Evolutionary conservation across 2,113 vertebrate genomes (phyloP).

Genomic region (Leptodactylus fuscus): DNA sequence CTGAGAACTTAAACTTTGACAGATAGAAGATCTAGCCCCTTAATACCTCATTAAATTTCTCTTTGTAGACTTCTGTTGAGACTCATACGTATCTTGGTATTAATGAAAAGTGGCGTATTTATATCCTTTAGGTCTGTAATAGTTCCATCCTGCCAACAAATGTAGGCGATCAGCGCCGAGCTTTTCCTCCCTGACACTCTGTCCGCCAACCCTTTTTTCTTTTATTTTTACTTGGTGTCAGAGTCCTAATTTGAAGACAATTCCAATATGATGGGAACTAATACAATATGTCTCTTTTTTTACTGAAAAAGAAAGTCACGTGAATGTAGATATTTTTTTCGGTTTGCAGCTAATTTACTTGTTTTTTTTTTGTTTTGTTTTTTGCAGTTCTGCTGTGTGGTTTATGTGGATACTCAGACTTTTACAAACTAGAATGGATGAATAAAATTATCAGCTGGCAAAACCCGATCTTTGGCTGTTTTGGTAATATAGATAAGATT

Average conservation of each 20-base stretch:
- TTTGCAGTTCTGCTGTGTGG: slow-evolving; percentile 43
- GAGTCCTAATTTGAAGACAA: not conserved
- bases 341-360: not conserved
- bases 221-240: not conserved
- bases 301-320: too few relatives aligned
- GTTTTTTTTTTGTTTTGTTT: not conserved
- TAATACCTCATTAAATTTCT: too few relatives aligned
- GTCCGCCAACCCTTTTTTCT: too few relatives aligned
- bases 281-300: not conserved
- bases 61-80: too few relatives aligned
- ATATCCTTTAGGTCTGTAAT: too few relatives aligned
- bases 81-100: too few relatives aligned
- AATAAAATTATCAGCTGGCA: slow-evolving; percentile 47
- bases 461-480: slow-evolving; percentile 25
- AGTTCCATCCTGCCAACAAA: too few relatives aligned
- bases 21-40: too few relatives aligned
- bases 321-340: not conserved
- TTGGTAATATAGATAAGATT: slow-evolving; percentile 18
- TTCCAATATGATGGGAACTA: not conserved
- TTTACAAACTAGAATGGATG: slow-evolving; percentile 39
- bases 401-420: slow-evolving; percentile 23
- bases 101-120: too few relatives aligned
- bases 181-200: too few relatives aligned
- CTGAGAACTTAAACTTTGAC: too few relatives aligned
- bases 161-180: too few relatives aligned